These are phyloP conservation scores for Melanotaenia nigrans DNA, from an alignment of 2,797 vertebrate genomes.

Conservation along the genomic window DNA sequence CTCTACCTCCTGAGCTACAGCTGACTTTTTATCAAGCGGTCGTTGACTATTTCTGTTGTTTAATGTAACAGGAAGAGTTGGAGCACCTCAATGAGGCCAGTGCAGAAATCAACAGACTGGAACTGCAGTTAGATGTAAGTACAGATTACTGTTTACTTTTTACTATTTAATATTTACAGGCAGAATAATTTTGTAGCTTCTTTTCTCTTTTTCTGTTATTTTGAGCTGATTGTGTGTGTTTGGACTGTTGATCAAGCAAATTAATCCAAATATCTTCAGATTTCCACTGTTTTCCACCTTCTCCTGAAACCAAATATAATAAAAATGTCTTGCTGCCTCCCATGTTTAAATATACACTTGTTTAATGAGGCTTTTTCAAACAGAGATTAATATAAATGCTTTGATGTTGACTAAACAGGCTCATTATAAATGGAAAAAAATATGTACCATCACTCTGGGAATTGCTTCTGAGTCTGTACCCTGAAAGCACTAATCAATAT, in stretches of 20 bases:
- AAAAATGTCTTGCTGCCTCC: background rate
- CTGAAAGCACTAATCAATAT: conserved; percentile 34
- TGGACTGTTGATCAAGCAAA: too few relatives aligned
- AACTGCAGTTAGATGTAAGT: conserved; percentile 92
- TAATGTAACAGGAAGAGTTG: conserved; percentile 86
- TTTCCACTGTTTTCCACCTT: background rate
- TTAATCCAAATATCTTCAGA: background rate
- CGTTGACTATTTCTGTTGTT: background rate
- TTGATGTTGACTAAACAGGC: conserved; percentile 37
- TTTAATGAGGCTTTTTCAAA: background rate
- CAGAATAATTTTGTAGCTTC: too few relatives aligned
- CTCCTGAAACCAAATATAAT: background rate
- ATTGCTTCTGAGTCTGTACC: background rate
- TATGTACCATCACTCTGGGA: background rate
- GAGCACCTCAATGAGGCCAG: conserved; percentile 95
- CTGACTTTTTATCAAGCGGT: too few relatives aligned
- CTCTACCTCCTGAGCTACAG: too few relatives aligned
- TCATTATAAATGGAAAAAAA: conserved; percentile 28
- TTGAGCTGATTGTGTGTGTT: too few relatives aligned
- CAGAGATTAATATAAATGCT: conserved; percentile 6
- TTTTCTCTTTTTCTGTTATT: too few relatives aligned
- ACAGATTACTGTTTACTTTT: background rate
- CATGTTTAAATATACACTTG: background rate
- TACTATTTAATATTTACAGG: too few relatives aligned
- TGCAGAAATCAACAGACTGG: conserved; percentile 92